Evolutionary conservation across 1,140 invertebrate species (phyloP).

Genomic region (Sinonovacula constricta): DNA sequence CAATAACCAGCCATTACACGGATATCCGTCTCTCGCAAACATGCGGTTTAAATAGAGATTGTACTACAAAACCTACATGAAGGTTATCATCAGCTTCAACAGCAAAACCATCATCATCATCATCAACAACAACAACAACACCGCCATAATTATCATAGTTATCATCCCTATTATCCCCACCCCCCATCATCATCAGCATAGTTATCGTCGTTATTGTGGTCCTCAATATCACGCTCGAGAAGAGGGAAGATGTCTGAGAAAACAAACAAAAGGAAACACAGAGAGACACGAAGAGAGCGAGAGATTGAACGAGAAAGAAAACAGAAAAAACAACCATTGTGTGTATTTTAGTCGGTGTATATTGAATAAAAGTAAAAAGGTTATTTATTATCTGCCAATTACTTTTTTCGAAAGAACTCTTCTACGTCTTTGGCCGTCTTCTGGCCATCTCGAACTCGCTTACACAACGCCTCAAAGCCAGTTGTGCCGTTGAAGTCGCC

Average conservation of each 20-base stretch:
- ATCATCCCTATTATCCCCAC: too few relatives aligned
- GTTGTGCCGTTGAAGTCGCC: slow-evolving; percentile 22
- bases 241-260: not conserved
- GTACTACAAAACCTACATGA: too few relatives aligned
- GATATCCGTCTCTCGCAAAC: too few relatives aligned
- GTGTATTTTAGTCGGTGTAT: not conserved
- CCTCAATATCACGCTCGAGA: too few relatives aligned
- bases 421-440: slow-evolving; percentile 13
- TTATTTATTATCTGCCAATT: not conserved
- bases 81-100: too few relatives aligned
- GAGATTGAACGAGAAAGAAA: not conserved
- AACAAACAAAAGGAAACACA: not conserved
- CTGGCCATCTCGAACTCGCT: slow-evolving; percentile 20
- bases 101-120: too few relatives aligned
- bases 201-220: too few relatives aligned
- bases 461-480: slow-evolving; percentile 23
- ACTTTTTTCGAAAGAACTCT: slow-evolving; percentile 41
- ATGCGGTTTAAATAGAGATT: too few relatives aligned
- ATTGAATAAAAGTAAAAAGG: not conserved
- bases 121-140: too few relatives aligned
- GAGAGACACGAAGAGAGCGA: not conserved
- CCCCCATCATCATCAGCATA: too few relatives aligned
- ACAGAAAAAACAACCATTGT: not conserved
- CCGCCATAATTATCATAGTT: too few relatives aligned
- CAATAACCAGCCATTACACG: too few relatives aligned